Percentiles rank a stretch among this genome's conserved stretches.
phyloP scores from a whole-genome alignment of 1,140 invertebrate genomes.

The Hermetia illucens region DNA sequence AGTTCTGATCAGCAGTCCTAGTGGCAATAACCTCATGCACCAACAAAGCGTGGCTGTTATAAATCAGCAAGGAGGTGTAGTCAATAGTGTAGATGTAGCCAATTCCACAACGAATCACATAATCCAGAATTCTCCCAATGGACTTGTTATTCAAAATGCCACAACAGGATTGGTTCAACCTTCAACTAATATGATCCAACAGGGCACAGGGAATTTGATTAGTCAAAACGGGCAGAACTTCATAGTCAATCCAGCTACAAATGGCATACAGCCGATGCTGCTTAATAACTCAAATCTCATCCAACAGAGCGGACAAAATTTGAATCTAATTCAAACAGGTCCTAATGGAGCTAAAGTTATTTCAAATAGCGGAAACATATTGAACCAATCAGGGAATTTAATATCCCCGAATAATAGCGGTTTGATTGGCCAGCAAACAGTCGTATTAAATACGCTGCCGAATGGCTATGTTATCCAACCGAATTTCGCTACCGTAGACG shows the following conservation, averaged over 20 bases:
- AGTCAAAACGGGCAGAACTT: background rate
- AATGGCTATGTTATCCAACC: slow-evolving; percentile 67
- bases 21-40: background rate
- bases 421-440: slow-evolving; percentile 58
- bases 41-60: slow-evolving; percentile 1
- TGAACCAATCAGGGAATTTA: slow-evolving; percentile 2
- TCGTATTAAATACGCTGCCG: slow-evolving; percentile 67
- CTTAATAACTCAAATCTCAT: slow-evolving; percentile 4
- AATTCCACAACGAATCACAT: background rate
- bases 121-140: slow-evolving; percentile 1
- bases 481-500: slow-evolving; percentile 46
- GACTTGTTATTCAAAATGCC: slow-evolving; percentile 1
- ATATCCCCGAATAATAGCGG: slow-evolving; percentile 41
- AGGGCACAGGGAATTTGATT: background rate
- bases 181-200: background rate
- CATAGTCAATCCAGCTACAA: slow-evolving; percentile 1
- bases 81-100: slow-evolving; percentile 1
- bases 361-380: slow-evolving; percentile 7
- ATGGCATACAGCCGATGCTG: slow-evolving; percentile 2
- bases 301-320: background rate
- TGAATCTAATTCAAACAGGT: background rate
- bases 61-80: slow-evolving; percentile 1
- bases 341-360: slow-evolving; percentile 3
- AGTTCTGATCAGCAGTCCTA: slow-evolving; percentile 1
- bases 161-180: background rate